Conservation (phyloP, 37 sponge, comb jelly and placozoan genomes). For the Aplysina aerophoba region DNA sequence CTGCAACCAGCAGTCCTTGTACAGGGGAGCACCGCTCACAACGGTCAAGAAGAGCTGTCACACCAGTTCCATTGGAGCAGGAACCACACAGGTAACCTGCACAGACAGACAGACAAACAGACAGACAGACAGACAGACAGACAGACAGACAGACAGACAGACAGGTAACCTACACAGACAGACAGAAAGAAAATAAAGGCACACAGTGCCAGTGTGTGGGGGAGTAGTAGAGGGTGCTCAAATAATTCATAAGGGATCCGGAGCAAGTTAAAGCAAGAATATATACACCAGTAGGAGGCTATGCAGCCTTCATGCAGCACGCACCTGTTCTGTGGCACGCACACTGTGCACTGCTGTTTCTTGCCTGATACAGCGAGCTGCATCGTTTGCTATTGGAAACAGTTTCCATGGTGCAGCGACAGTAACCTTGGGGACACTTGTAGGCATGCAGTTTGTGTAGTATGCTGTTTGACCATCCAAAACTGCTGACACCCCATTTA, state of each 20-base stretch:
- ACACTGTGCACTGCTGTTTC: conserved; percentile 22
- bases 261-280: too few relatives aligned
- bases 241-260: too few relatives aligned
- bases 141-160: conserved; percentile 41
- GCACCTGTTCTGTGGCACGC: conserved; percentile 30
- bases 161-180: neutral
- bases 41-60: conserved; percentile 37
- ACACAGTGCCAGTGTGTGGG: too few relatives aligned
- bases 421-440: conserved; percentile 47
- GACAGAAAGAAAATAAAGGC: neutral
- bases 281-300: too few relatives aligned
- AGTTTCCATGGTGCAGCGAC: conserved; percentile 22
- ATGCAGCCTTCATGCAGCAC: too few relatives aligned
- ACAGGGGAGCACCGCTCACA: conserved; percentile 55
- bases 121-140: conserved; percentile 45
- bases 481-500: conserved; percentile 4
- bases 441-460: neutral
- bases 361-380: neutral
- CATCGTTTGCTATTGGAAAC: neutral
- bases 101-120: neutral
- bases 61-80: conserved; percentile 32
- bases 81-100: conserved; percentile 37
- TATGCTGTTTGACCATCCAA: too few relatives aligned
- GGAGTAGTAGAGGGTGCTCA: too few relatives aligned
- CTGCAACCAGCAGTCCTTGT: conserved; percentile 32